Evolutionary conservation across 1,140 invertebrate genomes (phyloP), one percentile per base, ranked within the genome.

Genomic region (Sipha flava): DNA sequence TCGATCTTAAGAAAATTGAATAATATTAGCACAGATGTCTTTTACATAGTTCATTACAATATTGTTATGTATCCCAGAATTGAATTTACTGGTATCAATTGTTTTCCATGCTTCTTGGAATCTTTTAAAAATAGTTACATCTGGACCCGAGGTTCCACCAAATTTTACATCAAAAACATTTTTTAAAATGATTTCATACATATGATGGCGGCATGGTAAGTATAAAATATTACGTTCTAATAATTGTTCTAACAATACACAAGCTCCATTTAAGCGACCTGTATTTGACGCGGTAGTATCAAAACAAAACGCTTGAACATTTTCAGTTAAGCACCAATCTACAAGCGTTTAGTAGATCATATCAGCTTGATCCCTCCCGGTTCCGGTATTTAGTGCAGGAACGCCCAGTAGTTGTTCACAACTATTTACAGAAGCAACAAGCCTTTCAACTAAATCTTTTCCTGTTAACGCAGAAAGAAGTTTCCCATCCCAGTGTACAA

Each of bases 211-310:
- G 68, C 79, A 82, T 29, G 75, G 40, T 26, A 82, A 40, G 29
- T 80, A 81, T n/a, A 81, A 26, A 10, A 82, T n/a, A 18, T 82
- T 72, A 23, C 21, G 73, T 26, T 59, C 68, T 31, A 81, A 37
- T 34, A 54, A 37, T 57, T 72, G 66, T 37, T 82, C 81, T 29
- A 81, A 43, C 18, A 81, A 40, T 31, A 81, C 59, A 57, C 64
- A 75, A 29, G 81, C 54, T 66, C 84, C 84, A 81, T 81, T 84
- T 45, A 72, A 57, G 68, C 59, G 47, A n/a, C 84, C 85, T 12
- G 84, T 82, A 81, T 85, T 85, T 40, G 83, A 81, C 68, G 82
- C 81, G 43, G 84, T 85, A 6, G 84, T 85, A 70, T 85, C 84
- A 80, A 83, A 85, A 80, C 83, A 85, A 66, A 85, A 18, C 5